Evolutionary conservation across 2,113 vertebrate genomes (phyloP), one percentile per base, ranked within the genome.

Genomic region (Archocentrus centrarchus): DNA sequence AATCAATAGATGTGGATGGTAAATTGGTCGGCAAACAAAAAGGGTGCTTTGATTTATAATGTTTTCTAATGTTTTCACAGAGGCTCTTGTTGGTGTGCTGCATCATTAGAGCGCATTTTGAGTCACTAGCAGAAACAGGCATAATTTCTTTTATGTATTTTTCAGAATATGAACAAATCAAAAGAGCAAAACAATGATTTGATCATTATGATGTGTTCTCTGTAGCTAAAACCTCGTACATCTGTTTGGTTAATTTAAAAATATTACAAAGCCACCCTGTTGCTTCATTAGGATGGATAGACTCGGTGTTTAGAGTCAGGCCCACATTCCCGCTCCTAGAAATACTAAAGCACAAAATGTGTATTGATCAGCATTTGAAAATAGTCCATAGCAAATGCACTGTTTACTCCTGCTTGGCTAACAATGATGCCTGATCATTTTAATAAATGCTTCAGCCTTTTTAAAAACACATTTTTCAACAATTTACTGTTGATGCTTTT

Each of bases 1-100:
- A 79, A 93, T 92, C 89, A 63, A 86, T 90, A 87, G 11, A 47
- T 37, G 63, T 15, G 59, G 79, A 63, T 39, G 15, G 58, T 76
- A 66, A 68, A 50, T 41, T 41, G 77, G 66, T 47, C 9, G 37
- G 11, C 22, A 24, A 68, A 44, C 77, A 73, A 39, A 64, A 35
- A 32, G 70, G 39, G 27, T 59, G 61, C 57, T 14, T 11, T 35
- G 59, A 86, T 86, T 86, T 73, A 39, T 8, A 32, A n/a, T 79
- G 35, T 81, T 88, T 88, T 63, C 76, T 63, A 81, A 39, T 73
- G 61, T 82, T 86, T 82, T 82, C 39, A 68, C 24, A 30, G 58
- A 73, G 27, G 13, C 59, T 70, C 24, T 59, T 77, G 68, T 70
- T 39, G 32, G 58, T 77, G 14, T 18, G 50, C 1, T 84, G 57